Evolutionary conservation across 2,113 vertebrate genomes (phyloP), one percentile per base, ranked within the genome.

Genomic region (Butastur rufipennis): DNA sequence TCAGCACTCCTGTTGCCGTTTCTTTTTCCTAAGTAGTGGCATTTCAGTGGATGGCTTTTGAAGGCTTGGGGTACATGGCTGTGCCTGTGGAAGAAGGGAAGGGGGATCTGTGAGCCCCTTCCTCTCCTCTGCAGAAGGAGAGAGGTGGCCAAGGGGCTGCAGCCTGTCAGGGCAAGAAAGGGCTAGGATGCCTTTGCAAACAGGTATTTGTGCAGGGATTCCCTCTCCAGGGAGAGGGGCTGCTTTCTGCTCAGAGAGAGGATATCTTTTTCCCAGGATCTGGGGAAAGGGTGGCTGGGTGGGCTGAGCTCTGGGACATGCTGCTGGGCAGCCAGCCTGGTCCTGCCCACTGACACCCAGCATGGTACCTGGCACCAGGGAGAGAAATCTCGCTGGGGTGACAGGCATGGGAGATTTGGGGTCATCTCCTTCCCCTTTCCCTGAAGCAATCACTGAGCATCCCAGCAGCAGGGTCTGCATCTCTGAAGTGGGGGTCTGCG

Each of bases 401-500:
- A 48, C 45, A 52, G 11, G 22, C 29, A 68, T 1, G 0, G 23
- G 48, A 66, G 8, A 40, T 84, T 40, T 79, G 50, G 14, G 36
- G 50, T 66, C 1, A 2, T 36, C 18, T 50, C 9, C 21, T 77
- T 91, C 40, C 8, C 8, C 34, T 47, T 70, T 66, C 21, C 32
- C n/a, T 67, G 50, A 67, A 67, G 59, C 1, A 2, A 48, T 61
- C 34, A 23, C 25, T 0, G 0, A 79, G 11, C 31, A 90, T 7
- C 7, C 40, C 27, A 86, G n/a, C 27, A 86, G 45, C 0, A 1
- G 25, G 38, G 32, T 18, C 40, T 62, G 70, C 38, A 67, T 63
- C 42, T 63, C 42, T 2, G 2, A 48, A 70, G 20, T 2, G 4
- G 5, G 6, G 4, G 27, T 78, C 81, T 81, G 29, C 1, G 0